Evolutionary conservation across 2,797 vertebrate genomes (phyloP), one percentile per base, ranked within the genome.

Genomic region (Lepus oiostolus): DNA sequence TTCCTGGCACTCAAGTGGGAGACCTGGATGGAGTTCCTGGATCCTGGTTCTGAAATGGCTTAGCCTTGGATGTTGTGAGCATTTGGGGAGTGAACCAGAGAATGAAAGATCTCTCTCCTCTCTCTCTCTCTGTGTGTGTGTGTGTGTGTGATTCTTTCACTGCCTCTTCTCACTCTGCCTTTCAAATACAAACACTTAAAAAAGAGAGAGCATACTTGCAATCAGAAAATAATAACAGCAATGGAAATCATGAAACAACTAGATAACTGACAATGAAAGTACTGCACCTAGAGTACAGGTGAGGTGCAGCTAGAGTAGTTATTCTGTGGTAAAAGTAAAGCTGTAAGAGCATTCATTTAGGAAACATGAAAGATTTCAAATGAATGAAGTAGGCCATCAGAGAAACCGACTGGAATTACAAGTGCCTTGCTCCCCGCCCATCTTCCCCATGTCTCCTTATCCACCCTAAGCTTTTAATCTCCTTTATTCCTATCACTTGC

Each of bases 221-320:
- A 58, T 58, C 19, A 32, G 30, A 68, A 68, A 32, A 68, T 68
- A 68, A 68, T n/a, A 68, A 58, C 54, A 58, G 54, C 63, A 74
- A 85, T 50, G 16, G 38, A 82, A 75, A 85, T 62, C 68, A 52
- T 72, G 38, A 95, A 85, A 70, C 81, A 70, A 88, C 35, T 70
- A 30, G 67, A 84, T 91, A 91, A 63, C 42, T 77, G 79, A 65
- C 68, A 30, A 16, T 77, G 47, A 21, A 76, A 71, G 50, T 50
- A 50, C 13, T 77, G 42, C 54, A 63, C 21, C 11, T 47, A 42
- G n/a, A 74, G 74, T 35, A 35, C 35, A 35, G 35, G 19, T 47
- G 75, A 85, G 60, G 74, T 42, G 38, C 30, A 83, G 50, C 38
- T 60, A 68, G 71, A 54, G 42, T 52, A 75, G 60, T 58, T 80